Percentiles rank a stretch among this genome's conserved stretches.
phyloP scores from a whole-genome alignment of 2,888 invertebrate genomes.

The Blomia tropicalis region DNA sequence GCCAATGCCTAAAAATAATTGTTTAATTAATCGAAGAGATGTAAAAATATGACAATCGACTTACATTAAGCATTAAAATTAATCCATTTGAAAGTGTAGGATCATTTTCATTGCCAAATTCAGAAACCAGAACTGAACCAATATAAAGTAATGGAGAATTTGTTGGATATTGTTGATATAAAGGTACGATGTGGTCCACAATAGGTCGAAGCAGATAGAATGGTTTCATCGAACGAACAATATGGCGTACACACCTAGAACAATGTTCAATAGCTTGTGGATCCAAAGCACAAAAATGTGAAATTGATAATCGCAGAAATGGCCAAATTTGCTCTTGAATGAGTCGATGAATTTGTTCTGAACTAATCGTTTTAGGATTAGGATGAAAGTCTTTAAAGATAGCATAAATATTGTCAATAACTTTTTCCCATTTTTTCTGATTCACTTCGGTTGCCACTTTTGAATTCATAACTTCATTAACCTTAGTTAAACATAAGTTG shows the following conservation, averaged over 20 bases:
- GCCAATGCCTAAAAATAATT: constrained; percentile 36
- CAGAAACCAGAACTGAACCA: constrained; percentile 70
- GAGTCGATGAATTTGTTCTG: constrained; percentile 24
- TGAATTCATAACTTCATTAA: background rate
- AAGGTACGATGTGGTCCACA: constrained; percentile 28
- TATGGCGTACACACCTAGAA: constrained; percentile 74
- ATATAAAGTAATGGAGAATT: constrained; percentile 83
- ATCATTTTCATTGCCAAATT: constrained; percentile 38
- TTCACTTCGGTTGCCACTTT: background rate
- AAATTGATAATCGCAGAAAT: constrained; percentile 49
- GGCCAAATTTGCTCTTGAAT: constrained; percentile 58
- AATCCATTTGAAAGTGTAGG: constrained; percentile 11
- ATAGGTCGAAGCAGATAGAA: constrained; percentile 23
- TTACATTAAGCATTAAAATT: constrained; percentile 21
- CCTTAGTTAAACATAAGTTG: background rate
- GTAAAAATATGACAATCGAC: background rate
- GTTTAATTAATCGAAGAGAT: background rate
- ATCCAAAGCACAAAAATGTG: constrained; percentile 41
- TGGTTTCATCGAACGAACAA: constrained; percentile 51
- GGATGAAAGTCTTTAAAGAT: constrained; percentile 34
- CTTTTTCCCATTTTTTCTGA: constrained; percentile 4
- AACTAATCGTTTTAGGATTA: constrained; percentile 4
- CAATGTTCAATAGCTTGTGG: constrained; percentile 74
- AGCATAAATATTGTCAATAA: constrained; percentile 35
- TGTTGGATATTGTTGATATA: constrained; percentile 51